Conservation (phyloP, 2,113 vertebrate species). For the Ursus arctos region DNA sequence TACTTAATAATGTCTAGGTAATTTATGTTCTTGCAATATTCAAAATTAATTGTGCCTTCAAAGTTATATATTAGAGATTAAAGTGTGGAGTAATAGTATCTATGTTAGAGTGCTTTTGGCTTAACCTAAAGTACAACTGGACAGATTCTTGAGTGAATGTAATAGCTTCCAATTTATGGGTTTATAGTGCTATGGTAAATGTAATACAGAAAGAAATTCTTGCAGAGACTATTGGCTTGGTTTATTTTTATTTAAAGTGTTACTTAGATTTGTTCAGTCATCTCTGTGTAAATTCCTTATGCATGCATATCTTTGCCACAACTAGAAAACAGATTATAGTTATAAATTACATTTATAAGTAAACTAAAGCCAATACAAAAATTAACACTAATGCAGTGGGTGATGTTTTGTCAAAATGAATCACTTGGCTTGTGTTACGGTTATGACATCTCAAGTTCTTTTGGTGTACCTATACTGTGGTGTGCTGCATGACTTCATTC, state of each 20-base stretch:
- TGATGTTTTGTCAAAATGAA: slow-evolving; percentile 32
- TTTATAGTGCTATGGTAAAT: background rate
- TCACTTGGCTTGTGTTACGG: background rate
- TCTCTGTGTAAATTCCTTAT: background rate
- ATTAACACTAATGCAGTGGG: background rate
- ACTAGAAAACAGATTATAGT: slow-evolving; percentile 23
- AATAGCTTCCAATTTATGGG: slow-evolving; percentile 21
- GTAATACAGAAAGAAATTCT: background rate
- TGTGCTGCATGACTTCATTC: slow-evolving; percentile 3
- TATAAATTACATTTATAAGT: slow-evolving; percentile 8
- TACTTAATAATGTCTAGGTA: slow-evolving; percentile 24
- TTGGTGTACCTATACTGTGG: background rate
- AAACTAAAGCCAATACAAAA: slow-evolving; percentile 51
- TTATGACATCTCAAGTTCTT: background rate
- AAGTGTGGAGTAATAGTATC: slow-evolving; percentile 4
- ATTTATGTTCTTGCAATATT: background rate
- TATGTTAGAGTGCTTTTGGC: slow-evolving; percentile 13
- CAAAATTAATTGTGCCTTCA: slow-evolving; percentile 40
- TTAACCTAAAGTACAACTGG: slow-evolving; percentile 16
- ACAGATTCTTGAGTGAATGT: slow-evolving; percentile 12
- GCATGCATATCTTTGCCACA: background rate
- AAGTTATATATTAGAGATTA: slow-evolving; percentile 38
- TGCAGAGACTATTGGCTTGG: background rate
- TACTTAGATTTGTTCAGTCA: slow-evolving; percentile 14
- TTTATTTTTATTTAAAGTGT: slow-evolving; percentile 41